Percentiles rank a stretch among this genome's conserved stretches.
These are phyloP conservation scores for Yponomeuta sedellus DNA, from an alignment of 2,888 invertebrate species.

Conservation along the genomic window DNA sequence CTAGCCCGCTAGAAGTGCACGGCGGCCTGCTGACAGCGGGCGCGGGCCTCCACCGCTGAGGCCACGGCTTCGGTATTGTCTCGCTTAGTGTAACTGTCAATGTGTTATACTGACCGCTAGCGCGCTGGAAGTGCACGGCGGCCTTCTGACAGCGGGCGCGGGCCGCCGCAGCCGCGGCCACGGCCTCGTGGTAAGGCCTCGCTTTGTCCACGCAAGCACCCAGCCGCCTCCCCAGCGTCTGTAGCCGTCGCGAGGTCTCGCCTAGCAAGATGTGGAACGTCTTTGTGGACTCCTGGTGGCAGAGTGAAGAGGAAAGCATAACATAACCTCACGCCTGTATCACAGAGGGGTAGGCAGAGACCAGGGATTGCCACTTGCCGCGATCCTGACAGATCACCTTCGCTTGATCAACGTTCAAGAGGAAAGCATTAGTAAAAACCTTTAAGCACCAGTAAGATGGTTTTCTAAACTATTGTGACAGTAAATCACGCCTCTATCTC, in stretches of 20 bases:
- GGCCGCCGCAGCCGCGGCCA: slow-evolving; percentile 85
- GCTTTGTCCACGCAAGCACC: slow-evolving; percentile 93
- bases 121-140: slow-evolving; percentile 92
- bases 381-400: too few species aligned
- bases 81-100: too few species aligned
- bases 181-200: slow-evolving; percentile 91
- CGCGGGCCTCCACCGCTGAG: slow-evolving; percentile 84
- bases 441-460: too few species aligned
- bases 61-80: slow-evolving; percentile 86
- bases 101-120: slow-evolving; percentile 79
- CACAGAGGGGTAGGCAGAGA: too few species aligned
- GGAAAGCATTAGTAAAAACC: too few species aligned
- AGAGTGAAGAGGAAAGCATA: too few species aligned
- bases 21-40: slow-evolving; percentile 93
- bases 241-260: slow-evolving; percentile 89
- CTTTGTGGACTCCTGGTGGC: slow-evolving; percentile 89
- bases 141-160: slow-evolving; percentile 92
- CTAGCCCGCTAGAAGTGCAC: slow-evolving; percentile 94
- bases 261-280: slow-evolving; percentile 91
- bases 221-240: slow-evolving; percentile 86
- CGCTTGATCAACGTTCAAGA: too few species aligned
- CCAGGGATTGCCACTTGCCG: too few species aligned
- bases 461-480: too few species aligned
- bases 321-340: too few species aligned
- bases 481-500: too few species aligned